phyloP scores from a whole-genome alignment of 2,888 invertebrate genomes.

The Andrena flavipes region DNA sequence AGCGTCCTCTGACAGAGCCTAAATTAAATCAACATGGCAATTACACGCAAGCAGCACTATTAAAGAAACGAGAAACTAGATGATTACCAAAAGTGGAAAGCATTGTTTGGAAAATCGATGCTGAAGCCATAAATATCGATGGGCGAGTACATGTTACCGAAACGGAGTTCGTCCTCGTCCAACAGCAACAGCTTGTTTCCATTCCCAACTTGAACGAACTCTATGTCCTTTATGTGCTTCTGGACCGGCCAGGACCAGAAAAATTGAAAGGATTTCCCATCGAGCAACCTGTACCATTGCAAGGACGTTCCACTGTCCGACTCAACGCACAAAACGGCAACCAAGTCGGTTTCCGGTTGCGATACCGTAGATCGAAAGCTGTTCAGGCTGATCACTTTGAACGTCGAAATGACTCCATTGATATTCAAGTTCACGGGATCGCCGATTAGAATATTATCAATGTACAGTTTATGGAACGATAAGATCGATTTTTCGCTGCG shows the following conservation, averaged over 20 bases:
- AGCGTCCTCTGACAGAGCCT: slow-evolving; percentile 67
- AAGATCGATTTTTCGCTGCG: slow-evolving; percentile 51
- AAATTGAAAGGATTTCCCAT: slow-evolving; percentile 58
- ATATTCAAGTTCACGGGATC: not conserved
- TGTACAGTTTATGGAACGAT: slow-evolving; percentile 64
- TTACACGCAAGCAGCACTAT: not conserved
- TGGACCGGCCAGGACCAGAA: slow-evolving; percentile 76
- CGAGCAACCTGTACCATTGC: slow-evolving; percentile 78
- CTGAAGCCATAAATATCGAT: slow-evolving; percentile 82
- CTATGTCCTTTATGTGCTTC: slow-evolving; percentile 72
- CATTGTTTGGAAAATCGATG: slow-evolving; percentile 61
- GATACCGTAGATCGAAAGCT: not conserved
- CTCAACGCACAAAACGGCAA: slow-evolving; percentile 75
- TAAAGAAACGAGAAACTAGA: not conserved
- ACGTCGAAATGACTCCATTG: slow-evolving; percentile 67
- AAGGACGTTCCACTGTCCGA: slow-evolving; percentile 67
- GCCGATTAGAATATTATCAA: slow-evolving; percentile 1
- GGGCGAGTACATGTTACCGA: slow-evolving; percentile 58
- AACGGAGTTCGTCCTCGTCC: slow-evolving; percentile 58
- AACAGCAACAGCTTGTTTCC: slow-evolving; percentile 77
- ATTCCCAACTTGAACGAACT: slow-evolving; percentile 71
- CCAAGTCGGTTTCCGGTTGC: not conserved
- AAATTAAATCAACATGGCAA: not conserved
- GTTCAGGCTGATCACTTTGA: slow-evolving; percentile 70
- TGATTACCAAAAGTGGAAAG: slow-evolving; percentile 78